phyloP scores from a whole-genome alignment of 2,797 vertebrate species.

The Sparus aurata region DNA sequence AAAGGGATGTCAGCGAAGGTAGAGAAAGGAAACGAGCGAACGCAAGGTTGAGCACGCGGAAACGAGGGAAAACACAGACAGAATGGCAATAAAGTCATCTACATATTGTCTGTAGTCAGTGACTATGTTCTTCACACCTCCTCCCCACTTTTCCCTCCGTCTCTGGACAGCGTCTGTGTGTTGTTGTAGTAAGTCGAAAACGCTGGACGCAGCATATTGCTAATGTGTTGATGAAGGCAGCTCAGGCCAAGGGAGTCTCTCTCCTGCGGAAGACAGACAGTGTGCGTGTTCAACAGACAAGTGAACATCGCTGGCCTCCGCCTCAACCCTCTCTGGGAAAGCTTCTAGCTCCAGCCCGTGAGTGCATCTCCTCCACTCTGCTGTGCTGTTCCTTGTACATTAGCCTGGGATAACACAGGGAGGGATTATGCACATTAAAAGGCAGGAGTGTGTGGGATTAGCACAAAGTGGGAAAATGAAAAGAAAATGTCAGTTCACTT shows the following conservation, averaged over 20 bases:
- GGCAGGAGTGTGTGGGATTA: constrained; percentile 58
- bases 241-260: constrained; percentile 70
- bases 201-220: constrained; percentile 75
- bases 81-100: constrained; percentile 41
- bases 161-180: constrained; percentile 58
- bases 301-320: constrained; percentile 79
- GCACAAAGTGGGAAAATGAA: constrained; percentile 42
- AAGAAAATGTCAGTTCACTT: constrained; percentile 17
- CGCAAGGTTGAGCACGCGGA: constrained; percentile 2
- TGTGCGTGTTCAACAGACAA: constrained; percentile 80
- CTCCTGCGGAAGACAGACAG: constrained; percentile 74
- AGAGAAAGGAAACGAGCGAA: constrained; percentile 3
- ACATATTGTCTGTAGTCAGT: constrained; percentile 47
- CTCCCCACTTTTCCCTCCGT: constrained; percentile 52
- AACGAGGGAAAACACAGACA: constrained; percentile 20
- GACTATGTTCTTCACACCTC: constrained; percentile 58
- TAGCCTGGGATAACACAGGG: constrained; percentile 60
- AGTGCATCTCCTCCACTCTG: constrained; percentile 69
- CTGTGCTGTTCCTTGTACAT: constrained; percentile 56
- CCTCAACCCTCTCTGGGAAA: constrained; percentile 84
- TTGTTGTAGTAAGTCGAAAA: constrained; percentile 69
- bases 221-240: constrained; percentile 82
- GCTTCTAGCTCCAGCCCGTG: constrained; percentile 66
- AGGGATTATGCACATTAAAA: constrained; percentile 67
- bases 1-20: constrained; percentile 3